These are phyloP conservation scores for Tenualosa thibaudeaui DNA, from an alignment of 2,797 vertebrate genomes.

Conservation along the genomic window DNA sequence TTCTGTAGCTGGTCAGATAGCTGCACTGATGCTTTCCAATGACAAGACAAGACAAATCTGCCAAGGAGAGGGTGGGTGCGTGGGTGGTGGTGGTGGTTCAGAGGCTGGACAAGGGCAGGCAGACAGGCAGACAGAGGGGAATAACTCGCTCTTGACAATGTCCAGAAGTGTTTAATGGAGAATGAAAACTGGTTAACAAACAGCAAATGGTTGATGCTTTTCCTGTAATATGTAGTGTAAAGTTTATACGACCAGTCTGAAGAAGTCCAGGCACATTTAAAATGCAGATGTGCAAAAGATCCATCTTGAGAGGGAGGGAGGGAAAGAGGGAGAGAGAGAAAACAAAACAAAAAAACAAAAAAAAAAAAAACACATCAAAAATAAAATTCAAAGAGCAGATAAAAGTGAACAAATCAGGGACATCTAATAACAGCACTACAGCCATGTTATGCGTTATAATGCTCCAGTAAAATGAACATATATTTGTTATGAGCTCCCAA, in stretches of 20 bases:
- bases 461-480: slow-evolving; percentile 39
- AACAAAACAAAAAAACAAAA: not conserved
- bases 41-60: slow-evolving; percentile 27
- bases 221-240: slow-evolving; percentile 26
- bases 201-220: slow-evolving; percentile 42
- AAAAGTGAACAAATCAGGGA: slow-evolving; percentile 13
- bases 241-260: slow-evolving; percentile 29
- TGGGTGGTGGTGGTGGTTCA: not conserved
- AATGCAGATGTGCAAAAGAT: slow-evolving; percentile 32
- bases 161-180: slow-evolving; percentile 54
- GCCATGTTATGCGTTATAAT: slow-evolving; percentile 35
- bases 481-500: slow-evolving; percentile 32
- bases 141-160: slow-evolving; percentile 33
- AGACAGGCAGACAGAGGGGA: not conserved
- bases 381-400: slow-evolving; percentile 9
- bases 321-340: not conserved
- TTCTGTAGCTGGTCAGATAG: not conserved
- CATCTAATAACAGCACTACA: slow-evolving; percentile 42
- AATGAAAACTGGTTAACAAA: slow-evolving; percentile 46
- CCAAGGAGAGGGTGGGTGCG: not conserved
- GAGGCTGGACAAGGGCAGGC: not conserved
- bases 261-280: slow-evolving; percentile 36
- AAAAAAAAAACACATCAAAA: not conserved
- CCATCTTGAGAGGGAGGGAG: not conserved
- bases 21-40: not conserved